Conservation (phyloP, 2,797 vertebrate genomes). For the Hozukius guyotensis region DNA sequence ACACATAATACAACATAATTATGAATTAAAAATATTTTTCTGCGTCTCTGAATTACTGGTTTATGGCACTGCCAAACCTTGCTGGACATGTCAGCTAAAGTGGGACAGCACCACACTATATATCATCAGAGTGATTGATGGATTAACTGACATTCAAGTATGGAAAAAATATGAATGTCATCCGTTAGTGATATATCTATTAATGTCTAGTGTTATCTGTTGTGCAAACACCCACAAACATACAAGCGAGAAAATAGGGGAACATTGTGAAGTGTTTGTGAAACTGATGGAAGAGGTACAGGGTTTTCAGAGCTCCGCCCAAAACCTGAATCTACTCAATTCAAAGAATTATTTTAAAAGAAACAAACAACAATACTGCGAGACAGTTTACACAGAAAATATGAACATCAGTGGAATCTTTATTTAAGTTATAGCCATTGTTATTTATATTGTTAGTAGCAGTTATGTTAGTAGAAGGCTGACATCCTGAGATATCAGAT, state of each 20-base stretch:
- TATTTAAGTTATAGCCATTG: neutral
- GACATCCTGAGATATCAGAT: neutral
- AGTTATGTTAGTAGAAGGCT: neutral
- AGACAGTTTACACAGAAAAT: neutral
- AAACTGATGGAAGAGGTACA: neutral
- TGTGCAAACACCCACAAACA: neutral
- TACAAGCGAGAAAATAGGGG: neutral
- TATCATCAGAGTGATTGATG: neutral
- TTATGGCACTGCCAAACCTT: neutral
- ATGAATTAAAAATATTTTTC: neutral
- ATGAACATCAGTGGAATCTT: neutral
- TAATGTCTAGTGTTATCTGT: neutral
- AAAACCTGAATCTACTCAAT: neutral
- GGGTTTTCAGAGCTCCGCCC: neutral
- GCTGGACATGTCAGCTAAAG: neutral
- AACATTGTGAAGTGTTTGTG: neutral
- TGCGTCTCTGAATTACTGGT: neutral
- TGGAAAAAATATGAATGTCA: neutral
- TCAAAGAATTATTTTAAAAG: neutral
- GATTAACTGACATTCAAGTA: neutral
- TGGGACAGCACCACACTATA: neutral
- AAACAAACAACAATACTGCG: neutral
- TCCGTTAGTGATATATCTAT: neutral
- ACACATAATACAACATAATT: neutral
- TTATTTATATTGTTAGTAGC: neutral